Evolutionary conservation across 2,888 invertebrate species (phyloP).

Genomic region (Saturnia pavonia): DNA sequence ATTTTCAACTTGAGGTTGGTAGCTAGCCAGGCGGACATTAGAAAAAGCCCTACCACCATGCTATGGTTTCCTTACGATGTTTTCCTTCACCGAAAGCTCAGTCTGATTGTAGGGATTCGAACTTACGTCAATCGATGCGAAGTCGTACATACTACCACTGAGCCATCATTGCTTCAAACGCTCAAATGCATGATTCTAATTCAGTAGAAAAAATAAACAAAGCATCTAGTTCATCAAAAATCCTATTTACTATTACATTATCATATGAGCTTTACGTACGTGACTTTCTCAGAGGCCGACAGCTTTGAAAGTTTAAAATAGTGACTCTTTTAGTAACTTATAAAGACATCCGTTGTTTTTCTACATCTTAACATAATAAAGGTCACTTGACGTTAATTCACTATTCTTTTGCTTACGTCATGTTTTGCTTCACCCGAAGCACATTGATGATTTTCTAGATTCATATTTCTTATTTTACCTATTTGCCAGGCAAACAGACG

Average conservation of each 20-base stretch:
- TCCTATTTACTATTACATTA: background rate
- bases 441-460: background rate
- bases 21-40: too few relatives aligned
- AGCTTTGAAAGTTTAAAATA: background rate
- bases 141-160: too few relatives aligned
- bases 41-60: too few relatives aligned
- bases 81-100: too few relatives aligned
- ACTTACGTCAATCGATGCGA: too few relatives aligned
- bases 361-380: background rate
- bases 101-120: too few relatives aligned
- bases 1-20: too few relatives aligned
- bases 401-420: background rate
- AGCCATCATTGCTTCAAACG: background rate
- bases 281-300: background rate
- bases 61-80: too few relatives aligned
- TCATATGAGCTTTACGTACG: background rate
- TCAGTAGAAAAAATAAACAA: background rate
- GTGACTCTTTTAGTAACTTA: constrained; percentile 1
- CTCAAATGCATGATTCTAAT: background rate
- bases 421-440: background rate
- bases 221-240: background rate
- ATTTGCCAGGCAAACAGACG: too few relatives aligned
- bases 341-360: constrained; percentile 3
- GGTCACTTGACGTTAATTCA: background rate
- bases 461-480: too few relatives aligned